Evolutionary conservation across 2,888 invertebrate species (phyloP).

Genomic region (Eustalomyia histrio): DNA sequence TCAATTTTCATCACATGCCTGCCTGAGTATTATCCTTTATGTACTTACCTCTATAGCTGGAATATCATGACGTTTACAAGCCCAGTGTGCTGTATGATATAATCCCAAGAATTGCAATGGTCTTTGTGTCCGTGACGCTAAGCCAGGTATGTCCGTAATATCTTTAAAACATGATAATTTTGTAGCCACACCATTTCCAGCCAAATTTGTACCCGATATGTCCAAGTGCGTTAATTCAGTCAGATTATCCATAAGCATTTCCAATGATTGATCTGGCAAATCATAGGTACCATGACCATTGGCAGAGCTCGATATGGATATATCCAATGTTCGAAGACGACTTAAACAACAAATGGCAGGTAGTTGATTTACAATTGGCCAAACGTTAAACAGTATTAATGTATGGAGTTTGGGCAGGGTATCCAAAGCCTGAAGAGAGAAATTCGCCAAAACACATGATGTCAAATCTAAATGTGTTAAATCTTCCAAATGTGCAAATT

Average conservation of each 20-base stretch:
- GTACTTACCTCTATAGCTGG: constrained; percentile 89
- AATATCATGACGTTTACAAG: constrained; percentile 93
- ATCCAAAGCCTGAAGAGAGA: constrained; percentile 80
- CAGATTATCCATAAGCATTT: constrained; percentile 86
- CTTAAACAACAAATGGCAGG: constrained; percentile 82
- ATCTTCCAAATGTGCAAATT: constrained; percentile 76
- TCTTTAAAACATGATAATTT: constrained; percentile 76
- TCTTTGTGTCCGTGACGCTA: constrained; percentile 86
- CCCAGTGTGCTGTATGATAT: constrained; percentile 93
- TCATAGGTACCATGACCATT: constrained; percentile 86
- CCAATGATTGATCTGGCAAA: constrained; percentile 85
- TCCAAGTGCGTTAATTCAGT: constrained; percentile 90
- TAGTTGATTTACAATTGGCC: constrained; percentile 81
- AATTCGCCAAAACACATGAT: constrained; percentile 78
- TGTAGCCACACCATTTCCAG: constrained; percentile 89
- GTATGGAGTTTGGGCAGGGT: constrained; percentile 85
- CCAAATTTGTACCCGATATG: constrained; percentile 97
- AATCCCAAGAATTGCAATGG: constrained; percentile 95
- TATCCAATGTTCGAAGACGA: constrained; percentile 87
- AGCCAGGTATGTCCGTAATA: constrained; percentile 90
- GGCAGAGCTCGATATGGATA: constrained; percentile 86
- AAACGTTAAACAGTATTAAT: constrained; percentile 90
- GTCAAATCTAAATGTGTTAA: constrained; percentile 78
- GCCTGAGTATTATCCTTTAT: too few species aligned
- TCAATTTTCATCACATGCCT: too few species aligned